Evolutionary conservation across 2,888 invertebrate species (phyloP), one percentile per base, ranked within the genome.

Genomic region (Aspidiotus destructor): DNA sequence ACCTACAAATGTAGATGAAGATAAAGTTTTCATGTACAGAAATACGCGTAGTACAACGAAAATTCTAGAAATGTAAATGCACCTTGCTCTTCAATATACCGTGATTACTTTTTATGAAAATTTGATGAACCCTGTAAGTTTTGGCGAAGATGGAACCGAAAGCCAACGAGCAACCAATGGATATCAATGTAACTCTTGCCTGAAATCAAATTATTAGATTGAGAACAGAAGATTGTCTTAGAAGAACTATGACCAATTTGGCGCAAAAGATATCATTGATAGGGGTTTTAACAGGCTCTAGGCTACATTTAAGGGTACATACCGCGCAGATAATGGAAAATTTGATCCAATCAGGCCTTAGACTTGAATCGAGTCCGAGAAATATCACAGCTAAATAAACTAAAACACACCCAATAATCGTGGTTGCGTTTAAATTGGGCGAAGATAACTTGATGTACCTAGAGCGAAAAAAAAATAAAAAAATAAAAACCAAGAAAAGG

Each of bases 101-200:
- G 73, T 89, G 87, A 53, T 86, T 83, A 73, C 88, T 87, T 73
- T 89, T 82, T 70, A 91, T 89, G 78, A 94, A 93, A 77, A 94
- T 91, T 74, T 92, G 84, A 79, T 94, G 92, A 13, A 94, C 92
- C 64, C 94, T 80, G 78, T 93, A 94, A 0, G 93, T 94, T 80
- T 94, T 94, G 5, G 92, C 91, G 77, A 94, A 93, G 89, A 94
- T 94, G 17, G 94, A 92, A 48, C 94, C 94, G 75, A 94, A 94
- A 1, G 93, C 89, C 73, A 94, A 78, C 0, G 93, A 92, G 78
- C 93, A 94, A 41, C 93, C 94, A 60, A 92, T 89, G 2, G 92
- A 91, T 62, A 94, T 81, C 64, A 94, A 82, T 80, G 92, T 93
- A 16, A 92, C 92, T 75, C 92, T 83, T 61, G 87, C 86, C 94